phyloP scores from a whole-genome alignment of 2,113 vertebrate genomes.

The Corynorhinus townsendii region DNA sequence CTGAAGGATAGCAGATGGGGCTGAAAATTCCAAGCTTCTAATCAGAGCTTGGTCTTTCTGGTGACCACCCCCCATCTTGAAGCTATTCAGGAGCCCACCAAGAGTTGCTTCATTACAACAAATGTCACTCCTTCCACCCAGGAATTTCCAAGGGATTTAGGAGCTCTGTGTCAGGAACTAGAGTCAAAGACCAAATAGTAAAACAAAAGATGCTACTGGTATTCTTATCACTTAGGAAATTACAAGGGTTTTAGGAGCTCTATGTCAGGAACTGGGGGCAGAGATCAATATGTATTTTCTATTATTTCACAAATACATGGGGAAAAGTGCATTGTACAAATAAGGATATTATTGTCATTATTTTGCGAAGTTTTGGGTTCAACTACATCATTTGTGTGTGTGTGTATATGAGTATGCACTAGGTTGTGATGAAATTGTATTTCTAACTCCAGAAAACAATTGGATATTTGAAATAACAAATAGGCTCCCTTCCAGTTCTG shows the following conservation, averaged over 20 bases:
- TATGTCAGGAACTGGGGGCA: neutral
- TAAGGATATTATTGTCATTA: neutral
- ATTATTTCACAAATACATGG: neutral
- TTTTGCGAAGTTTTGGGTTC: conserved; percentile 1
- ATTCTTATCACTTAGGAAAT: neutral
- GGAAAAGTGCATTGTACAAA: neutral
- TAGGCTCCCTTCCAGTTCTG: neutral
- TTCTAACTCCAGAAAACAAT: neutral
- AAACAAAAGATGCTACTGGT: neutral
- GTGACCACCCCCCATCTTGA: neutral
- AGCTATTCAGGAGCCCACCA: neutral
- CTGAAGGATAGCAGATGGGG: neutral
- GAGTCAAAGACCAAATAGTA: neutral
- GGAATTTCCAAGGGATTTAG: neutral
- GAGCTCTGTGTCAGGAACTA: neutral
- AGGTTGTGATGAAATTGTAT: neutral
- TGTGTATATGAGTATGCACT: neutral
- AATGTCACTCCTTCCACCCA: neutral
- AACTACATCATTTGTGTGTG: neutral
- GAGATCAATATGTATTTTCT: neutral
- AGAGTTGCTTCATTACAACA: neutral
- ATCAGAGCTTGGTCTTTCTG: neutral
- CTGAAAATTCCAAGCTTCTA: neutral
- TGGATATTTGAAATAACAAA: neutral
- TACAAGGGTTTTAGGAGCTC: neutral